Evolutionary conservation across 2,888 invertebrate genomes (phyloP), one percentile per base, ranked within the genome.

Genomic region (Dioctria linearis): DNA sequence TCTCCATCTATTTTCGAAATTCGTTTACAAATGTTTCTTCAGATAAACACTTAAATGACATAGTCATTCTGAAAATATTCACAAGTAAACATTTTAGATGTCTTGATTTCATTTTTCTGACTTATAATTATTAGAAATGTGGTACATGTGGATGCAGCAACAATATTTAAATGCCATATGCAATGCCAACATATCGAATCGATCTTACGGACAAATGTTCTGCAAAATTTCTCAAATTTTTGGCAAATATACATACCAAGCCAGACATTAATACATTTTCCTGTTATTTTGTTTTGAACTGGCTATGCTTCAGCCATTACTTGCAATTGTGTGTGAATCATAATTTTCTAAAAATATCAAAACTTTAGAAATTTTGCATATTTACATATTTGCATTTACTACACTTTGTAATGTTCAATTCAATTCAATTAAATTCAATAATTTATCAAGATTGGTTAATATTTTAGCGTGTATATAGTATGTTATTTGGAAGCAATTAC

Each of bases 251-350:
- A 6, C 65, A 40, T 49, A 25, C 25, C 51, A n/a, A 65, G 65
- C 40, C 65, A 65, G 65, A 65, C 42, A 65, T 65, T 65, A 65
- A 65, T 65, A 40, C 65, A n/a, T 65, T 65, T n/a, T n/a, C 13
- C 42, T 65, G 42, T 42, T 65, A 40, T 39, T 40, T 65, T 37
- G 6, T 40, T 65, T 42, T 13, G 11, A 65, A 42, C 65, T 42
- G 65, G 65, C 25, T 25, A 25, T 65, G 65, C 42, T 65, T 65
- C 42, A 11, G 40, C 42, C 13, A 6, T 3, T 3, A 9, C 39
- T 3, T 39, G 65, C 40, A 40, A n/a, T 6, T 40, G 40, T 40
- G 65, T n/a, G 40, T 65, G 25, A 25, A 25, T 25, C 25, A 25
- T 25, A 25, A 2, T 25, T 25, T 65, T 65, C 9, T 42, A 49